phyloP scores from a whole-genome alignment of 2,113 vertebrate species.

The Panthera uncia region DNA sequence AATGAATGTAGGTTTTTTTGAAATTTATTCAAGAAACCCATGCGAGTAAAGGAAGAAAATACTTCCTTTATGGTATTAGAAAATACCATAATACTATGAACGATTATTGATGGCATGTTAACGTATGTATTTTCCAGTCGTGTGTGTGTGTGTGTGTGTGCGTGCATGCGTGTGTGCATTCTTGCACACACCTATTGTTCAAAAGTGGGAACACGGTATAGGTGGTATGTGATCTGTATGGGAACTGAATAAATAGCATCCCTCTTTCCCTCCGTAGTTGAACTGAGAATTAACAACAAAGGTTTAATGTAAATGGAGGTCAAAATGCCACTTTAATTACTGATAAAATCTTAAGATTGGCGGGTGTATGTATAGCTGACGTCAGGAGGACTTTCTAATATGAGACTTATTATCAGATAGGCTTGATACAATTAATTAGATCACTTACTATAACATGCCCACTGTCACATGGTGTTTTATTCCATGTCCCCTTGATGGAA shows the following conservation, averaged over 20 bases:
- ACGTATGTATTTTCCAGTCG: not conserved
- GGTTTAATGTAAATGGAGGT: not conserved
- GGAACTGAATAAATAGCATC: not conserved
- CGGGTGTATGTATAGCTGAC: not conserved
- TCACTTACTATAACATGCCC: not conserved
- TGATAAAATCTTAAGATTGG: not conserved
- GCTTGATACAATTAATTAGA: not conserved
- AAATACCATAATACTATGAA: not conserved
- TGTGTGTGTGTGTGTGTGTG: not conserved
- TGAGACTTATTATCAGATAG: not conserved
- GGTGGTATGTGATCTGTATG: not conserved
- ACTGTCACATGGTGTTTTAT: not conserved
- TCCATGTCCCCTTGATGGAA: not conserved
- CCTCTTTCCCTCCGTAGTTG: not conserved
- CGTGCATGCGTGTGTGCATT: not conserved
- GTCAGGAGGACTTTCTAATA: not conserved
- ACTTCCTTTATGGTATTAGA: no score
- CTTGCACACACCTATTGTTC: not conserved
- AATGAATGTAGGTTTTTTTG: not conserved
- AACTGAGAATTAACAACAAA: not conserved
- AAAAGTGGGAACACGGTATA: not conserved
- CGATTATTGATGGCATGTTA: not conserved
- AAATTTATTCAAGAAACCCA: not conserved
- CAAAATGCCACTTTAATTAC: slow-evolving; percentile 2
- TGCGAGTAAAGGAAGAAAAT: slow-evolving; percentile 1